These are phyloP conservation scores for Clavelina lepadiformis DNA, from an alignment of 23 tunicate species.

Conservation along the genomic window DNA sequence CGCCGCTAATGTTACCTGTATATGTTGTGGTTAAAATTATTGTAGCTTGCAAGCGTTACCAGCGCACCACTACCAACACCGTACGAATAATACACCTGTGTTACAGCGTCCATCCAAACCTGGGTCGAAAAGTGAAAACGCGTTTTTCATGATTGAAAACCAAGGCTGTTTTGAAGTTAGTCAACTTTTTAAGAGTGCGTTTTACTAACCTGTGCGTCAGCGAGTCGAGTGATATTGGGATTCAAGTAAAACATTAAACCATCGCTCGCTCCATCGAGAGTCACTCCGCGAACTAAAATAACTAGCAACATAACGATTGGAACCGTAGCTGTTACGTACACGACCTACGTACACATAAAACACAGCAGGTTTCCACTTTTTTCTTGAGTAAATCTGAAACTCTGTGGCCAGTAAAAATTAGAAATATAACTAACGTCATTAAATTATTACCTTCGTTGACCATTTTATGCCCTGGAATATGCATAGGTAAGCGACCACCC, in stretches of 20 bases:
- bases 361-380: too few relatives aligned
- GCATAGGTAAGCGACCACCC: slow-evolving; percentile 21
- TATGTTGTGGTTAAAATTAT: slow-evolving; percentile 8
- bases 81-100: slow-evolving; percentile 29
- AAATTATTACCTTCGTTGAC: slow-evolving; percentile 12
- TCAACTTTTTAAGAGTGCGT: background rate
- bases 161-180: background rate
- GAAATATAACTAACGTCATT: background rate
- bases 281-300: slow-evolving; percentile 18
- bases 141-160: background rate
- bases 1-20: slow-evolving; percentile 10
- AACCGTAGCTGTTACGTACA: slow-evolving; percentile 20
- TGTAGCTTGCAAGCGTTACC: slow-evolving; percentile 22
- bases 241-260: slow-evolving; percentile 11
- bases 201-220: slow-evolving; percentile 25
- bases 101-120: slow-evolving; percentile 44
- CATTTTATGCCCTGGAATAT: slow-evolving; percentile 27
- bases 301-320: slow-evolving; percentile 24
- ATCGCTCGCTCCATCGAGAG: slow-evolving; percentile 19
- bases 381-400: too few relatives aligned
- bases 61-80: slow-evolving; percentile 21
- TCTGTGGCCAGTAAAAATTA: too few relatives aligned
- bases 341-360: slow-evolving; percentile 12
- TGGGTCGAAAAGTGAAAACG: background rate
- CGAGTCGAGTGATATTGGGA: slow-evolving; percentile 18